These are phyloP conservation scores for Felis chaus DNA, from an alignment of 2,113 vertebrate genomes.

Conservation along the genomic window DNA sequence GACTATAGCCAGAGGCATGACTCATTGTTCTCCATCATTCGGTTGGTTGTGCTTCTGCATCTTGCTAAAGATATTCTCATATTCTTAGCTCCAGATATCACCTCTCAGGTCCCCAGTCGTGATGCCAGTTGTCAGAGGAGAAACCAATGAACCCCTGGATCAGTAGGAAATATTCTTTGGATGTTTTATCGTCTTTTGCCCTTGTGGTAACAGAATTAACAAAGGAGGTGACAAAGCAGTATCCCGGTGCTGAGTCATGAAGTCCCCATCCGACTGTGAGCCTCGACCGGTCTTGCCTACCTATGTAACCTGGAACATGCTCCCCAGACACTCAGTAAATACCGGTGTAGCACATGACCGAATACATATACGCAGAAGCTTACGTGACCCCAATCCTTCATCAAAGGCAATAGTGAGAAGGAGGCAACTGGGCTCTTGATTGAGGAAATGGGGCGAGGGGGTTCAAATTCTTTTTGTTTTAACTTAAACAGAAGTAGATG, in stretches of 20 bases:
- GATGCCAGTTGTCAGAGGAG: neutral
- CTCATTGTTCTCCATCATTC: neutral
- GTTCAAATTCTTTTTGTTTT: neutral
- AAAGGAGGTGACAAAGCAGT: neutral
- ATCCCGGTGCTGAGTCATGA: neutral
- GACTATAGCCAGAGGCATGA: neutral
- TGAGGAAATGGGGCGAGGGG: neutral
- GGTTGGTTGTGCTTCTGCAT: neutral
- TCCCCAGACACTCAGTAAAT: neutral
- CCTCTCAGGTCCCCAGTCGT: neutral
- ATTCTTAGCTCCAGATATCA: neutral
- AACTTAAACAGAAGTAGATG: conserved; percentile 64
- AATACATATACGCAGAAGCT: neutral
- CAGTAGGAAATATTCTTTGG: neutral
- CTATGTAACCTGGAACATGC: neutral
- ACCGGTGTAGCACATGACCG: neutral
- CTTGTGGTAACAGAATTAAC: neutral
- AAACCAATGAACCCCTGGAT: neutral
- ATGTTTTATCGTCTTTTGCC: neutral
- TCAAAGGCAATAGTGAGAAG: neutral
- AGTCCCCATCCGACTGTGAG: neutral
- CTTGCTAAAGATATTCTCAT: neutral
- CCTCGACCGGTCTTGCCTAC: rapidly evolving
- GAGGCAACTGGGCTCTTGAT: neutral
- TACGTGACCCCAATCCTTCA: neutral